Evolutionary conservation across 1,140 invertebrate species (phyloP).

Genomic region (Thalassaphorura encarpata): DNA sequence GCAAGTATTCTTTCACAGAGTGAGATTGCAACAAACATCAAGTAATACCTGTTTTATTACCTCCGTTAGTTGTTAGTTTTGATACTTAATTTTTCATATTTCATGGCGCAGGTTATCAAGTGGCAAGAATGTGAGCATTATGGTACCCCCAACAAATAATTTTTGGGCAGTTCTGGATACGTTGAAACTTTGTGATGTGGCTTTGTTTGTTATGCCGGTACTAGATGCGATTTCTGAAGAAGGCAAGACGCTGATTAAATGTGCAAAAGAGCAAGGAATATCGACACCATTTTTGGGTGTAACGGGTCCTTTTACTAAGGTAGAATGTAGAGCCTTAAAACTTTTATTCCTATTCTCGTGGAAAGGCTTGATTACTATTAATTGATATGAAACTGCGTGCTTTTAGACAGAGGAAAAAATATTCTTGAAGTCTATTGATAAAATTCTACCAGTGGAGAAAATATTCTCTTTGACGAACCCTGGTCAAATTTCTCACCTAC

Average conservation of each 20-base stretch:
- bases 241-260: constrained; percentile 20
- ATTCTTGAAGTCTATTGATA: constrained; percentile 22
- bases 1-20: constrained; percentile 15
- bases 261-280: constrained; percentile 29
- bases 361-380: background rate
- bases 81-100: constrained; percentile 33
- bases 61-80: background rate
- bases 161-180: constrained; percentile 67
- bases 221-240: constrained; percentile 30
- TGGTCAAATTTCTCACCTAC: constrained; percentile 22
- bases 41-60: constrained; percentile 12
- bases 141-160: constrained; percentile 57
- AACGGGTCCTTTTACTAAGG: constrained; percentile 21
- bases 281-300: constrained; percentile 24
- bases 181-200: constrained; percentile 71
- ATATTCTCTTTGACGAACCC: constrained; percentile 22
- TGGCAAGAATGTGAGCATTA: constrained; percentile 49
- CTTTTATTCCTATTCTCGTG: background rate
- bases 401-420: constrained; percentile 24
- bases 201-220: constrained; percentile 58
- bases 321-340: background rate
- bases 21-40: constrained; percentile 16
- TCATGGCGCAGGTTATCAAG: constrained; percentile 44
- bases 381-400: background rate
- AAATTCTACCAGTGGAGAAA: constrained; percentile 19